Base-by-base conservation (phyloP, 2,113 vertebrate species). In the Tetrao urogallus region DNA sequence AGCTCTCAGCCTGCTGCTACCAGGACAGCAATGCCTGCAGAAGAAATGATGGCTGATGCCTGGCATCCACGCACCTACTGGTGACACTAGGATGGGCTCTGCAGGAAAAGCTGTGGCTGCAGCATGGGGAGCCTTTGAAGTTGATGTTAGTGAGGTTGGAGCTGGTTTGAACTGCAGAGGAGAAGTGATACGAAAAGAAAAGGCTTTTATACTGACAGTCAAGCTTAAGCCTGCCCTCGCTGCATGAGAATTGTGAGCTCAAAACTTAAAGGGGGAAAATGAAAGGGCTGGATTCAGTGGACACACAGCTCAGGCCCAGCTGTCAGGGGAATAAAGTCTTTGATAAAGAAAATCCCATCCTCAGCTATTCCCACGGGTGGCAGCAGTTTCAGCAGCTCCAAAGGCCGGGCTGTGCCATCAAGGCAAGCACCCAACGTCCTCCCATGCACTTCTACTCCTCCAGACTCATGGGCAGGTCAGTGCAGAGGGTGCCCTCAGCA, bases 131-230 rank as follows among this genome's bases (percentile, higher is more conserved):
- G 50, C 42, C 72, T 96, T 95, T 95, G 90, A 96, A 95, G 87
- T 52, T 92, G 54, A 88, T 72, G 78, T 87, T 32, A 25, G 72
- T 86, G 40, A 88, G 71, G 89, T 5, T 93, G 84, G 86, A 94
- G 84, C 76, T 81, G 92, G 93, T 96, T 90, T 94, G 96, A 96
- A 94, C 91, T 78, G 81, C 0, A 0, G 76, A 69, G 40, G 84
- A 54, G 64, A 66, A 92, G 47, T 2, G 2, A 69, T 90, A 36
- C 2, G 54, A 72, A 54, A 90, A 92, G 86, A 94, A 90, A 96
- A 93, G 82, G 89, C 89, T 96, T 96, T 97, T 95, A 93, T 95
- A 80, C 86, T 93, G 92, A 91, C 90, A 94, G 85, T 88, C 82
- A 83, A 91, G 81, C 94, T 95, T 94, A 94, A 92, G 65, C 86